phyloP scores from a whole-genome alignment of 1,140 invertebrate genomes.

The Yoshiicerus persimilis region DNA sequence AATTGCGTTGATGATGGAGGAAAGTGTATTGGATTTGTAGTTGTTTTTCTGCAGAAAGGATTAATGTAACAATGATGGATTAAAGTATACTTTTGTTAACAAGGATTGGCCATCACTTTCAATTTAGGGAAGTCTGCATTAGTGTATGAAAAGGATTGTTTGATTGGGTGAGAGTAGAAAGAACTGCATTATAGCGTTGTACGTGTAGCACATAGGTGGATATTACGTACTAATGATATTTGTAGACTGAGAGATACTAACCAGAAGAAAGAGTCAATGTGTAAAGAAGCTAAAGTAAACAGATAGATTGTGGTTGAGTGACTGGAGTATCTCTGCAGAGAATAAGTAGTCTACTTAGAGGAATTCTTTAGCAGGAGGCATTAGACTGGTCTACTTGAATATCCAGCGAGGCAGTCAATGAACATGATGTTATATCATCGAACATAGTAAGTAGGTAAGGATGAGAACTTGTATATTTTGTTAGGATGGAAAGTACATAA shows the following conservation, averaged over 20 bases:
- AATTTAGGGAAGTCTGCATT: neutral
- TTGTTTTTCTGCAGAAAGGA: neutral
- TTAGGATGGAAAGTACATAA: neutral
- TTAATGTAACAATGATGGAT: neutral
- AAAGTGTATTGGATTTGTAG: neutral
- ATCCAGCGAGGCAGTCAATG: neutral
- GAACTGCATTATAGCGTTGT: neutral
- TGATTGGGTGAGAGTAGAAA: neutral
- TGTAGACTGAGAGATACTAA: neutral
- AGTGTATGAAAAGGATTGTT: neutral
- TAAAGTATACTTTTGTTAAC: neutral
- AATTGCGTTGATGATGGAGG: neutral
- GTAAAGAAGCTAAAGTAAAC: neutral
- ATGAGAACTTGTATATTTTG: neutral
- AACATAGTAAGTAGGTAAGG: neutral
- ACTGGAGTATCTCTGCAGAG: neutral
- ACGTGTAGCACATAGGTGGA: neutral
- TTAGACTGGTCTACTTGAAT: neutral
- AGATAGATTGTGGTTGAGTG: neutral
- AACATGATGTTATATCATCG: neutral
- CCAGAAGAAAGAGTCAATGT: neutral
- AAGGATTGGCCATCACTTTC: neutral
- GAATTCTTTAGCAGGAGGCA: neutral
- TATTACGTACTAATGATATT: neutral
- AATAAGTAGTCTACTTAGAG: neutral